Conservation (phyloP, 2,113 vertebrate species). For the Hippolais icterina region DNA sequence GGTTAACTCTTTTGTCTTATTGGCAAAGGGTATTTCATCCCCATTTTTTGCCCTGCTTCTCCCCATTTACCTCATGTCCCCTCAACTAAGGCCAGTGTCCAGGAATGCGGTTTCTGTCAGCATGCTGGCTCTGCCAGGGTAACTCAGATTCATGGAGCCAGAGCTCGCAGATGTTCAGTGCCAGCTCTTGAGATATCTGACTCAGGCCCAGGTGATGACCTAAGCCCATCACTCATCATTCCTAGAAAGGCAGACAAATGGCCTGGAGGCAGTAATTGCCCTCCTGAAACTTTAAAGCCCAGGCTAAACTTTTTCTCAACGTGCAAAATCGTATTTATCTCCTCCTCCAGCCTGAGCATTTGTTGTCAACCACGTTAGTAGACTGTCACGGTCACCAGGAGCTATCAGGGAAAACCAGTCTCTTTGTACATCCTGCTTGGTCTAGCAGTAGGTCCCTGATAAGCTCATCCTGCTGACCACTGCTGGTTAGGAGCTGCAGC, state of each 20-base stretch:
- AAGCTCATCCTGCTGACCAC: not conserved
- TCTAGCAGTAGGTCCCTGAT: not conserved
- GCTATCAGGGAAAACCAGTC: not conserved
- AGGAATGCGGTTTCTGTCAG: not conserved
- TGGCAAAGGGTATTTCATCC: not conserved
- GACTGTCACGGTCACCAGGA: not conserved
- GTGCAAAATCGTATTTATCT: accelerated
- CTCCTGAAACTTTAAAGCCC: not conserved
- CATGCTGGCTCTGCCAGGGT: accelerated
- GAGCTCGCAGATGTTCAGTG: not conserved
- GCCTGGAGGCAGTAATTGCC: not conserved
- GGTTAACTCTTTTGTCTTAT: not conserved
- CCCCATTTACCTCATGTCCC: not conserved
- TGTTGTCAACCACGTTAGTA: accelerated
- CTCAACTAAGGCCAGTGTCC: not conserved
- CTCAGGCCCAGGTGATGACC: not conserved
- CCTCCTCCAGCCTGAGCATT: accelerated
- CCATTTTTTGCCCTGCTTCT: not conserved
- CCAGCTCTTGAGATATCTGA: not conserved
- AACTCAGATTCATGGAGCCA: not conserved
- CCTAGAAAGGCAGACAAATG: not conserved
- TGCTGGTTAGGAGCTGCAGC: not conserved
- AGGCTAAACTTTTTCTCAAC: not conserved
- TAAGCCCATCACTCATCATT: conserved; percentile 1
- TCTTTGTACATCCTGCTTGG: too few species aligned